Evolutionary conservation across 2,797 vertebrate species (phyloP).

Genomic region (Leptodactylus fallax): DNA sequence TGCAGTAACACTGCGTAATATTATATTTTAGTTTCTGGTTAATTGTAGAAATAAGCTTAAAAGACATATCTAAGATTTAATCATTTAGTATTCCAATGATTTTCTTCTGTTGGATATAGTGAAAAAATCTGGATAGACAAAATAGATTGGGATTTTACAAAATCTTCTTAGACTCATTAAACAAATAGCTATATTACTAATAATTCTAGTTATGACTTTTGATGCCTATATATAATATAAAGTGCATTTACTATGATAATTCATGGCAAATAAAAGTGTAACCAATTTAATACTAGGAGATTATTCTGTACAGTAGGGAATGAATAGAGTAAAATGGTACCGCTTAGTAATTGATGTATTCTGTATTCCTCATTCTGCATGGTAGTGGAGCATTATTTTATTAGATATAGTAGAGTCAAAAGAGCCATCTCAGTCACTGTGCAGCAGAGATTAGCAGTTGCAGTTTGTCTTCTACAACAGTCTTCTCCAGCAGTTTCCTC

Average conservation of each 20-base stretch:
- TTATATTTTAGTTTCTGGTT: slow-evolving; percentile 26
- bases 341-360: no score
- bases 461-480: no score
- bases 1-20: slow-evolving; percentile 46
- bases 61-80: slow-evolving; percentile 43
- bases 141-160: slow-evolving; percentile 1
- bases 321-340: no score
- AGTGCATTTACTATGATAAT: background rate
- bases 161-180: slow-evolving; percentile 9
- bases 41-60: slow-evolving; percentile 18
- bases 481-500: no score
- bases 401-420: no score
- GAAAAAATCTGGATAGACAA: background rate
- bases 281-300: no score
- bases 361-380: no score
- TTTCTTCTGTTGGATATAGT: background rate
- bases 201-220: background rate
- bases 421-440: no score
- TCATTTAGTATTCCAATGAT: slow-evolving; percentile 31
- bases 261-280: background rate
- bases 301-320: no score
- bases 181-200: slow-evolving; percentile 1
- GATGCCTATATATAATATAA: background rate
- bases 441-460: no score
- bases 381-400: no score